Percentiles rank a stretch among this genome's conserved stretches.
phyloP scores from a whole-genome alignment of 1,140 invertebrate species.

The Babylonia areolata region DNA sequence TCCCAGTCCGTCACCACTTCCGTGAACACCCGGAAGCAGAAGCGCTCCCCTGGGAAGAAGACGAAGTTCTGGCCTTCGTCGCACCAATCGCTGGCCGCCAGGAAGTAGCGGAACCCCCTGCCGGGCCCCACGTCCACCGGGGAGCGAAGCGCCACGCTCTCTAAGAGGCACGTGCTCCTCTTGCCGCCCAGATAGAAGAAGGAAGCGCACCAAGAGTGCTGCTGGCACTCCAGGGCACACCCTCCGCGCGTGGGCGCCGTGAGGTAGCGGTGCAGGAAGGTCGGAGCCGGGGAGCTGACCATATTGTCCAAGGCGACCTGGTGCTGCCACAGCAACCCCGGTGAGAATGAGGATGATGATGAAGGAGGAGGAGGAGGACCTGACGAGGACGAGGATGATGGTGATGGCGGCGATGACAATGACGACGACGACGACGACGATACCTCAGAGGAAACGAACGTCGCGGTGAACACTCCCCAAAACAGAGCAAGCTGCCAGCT shows the following conservation, averaged over 20 bases:
- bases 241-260: neutral
- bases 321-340: neutral
- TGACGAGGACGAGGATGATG: no score
- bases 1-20: neutral
- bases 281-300: neutral
- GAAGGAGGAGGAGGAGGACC: no score
- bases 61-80: neutral
- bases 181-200: neutral
- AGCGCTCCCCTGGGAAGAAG: neutral
- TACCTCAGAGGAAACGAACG: no score
- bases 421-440: no score
- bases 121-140: neutral
- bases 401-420: no score
- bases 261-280: neutral
- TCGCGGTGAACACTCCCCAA: no score
- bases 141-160: neutral
- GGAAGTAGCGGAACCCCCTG: neutral
- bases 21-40: neutral
- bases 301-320: neutral
- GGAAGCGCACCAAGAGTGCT: neutral
- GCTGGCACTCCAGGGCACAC: neutral
- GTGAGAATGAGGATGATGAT: no score
- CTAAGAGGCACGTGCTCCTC: neutral
- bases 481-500: no score
- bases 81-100: neutral